phyloP scores from a whole-genome alignment of 2,797 vertebrate species.

The Oreochromis mossambicus region DNA sequence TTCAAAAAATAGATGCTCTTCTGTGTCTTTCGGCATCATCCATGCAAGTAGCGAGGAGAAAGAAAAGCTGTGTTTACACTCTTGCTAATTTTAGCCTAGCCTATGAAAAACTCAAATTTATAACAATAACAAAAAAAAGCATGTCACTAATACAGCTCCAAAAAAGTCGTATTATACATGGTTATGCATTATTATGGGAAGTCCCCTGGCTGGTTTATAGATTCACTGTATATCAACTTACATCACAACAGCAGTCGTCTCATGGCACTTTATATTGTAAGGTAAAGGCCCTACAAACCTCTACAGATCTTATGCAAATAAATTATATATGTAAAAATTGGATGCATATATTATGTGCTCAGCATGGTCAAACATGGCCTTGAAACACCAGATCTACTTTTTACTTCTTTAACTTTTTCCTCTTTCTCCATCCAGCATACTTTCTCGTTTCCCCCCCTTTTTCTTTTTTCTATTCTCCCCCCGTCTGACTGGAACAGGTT shows the following conservation, averaged over 20 bases:
- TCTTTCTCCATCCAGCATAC: neutral
- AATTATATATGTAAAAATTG: neutral
- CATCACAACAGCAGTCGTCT: neutral
- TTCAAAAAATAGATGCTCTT: neutral
- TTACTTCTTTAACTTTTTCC: neutral
- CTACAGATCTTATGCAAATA: neutral
- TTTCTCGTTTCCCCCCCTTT: neutral
- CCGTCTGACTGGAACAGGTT: neutral
- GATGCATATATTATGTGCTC: neutral
- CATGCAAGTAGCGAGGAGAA: neutral
- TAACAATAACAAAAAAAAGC: neutral
- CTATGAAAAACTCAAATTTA: neutral
- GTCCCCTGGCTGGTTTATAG: neutral
- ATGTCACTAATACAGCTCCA: neutral
- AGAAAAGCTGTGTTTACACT: neutral
- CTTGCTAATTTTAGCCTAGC: neutral
- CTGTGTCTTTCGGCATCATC: neutral
- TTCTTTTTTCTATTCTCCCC: neutral
- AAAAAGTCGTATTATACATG: neutral
- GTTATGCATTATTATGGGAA: neutral
- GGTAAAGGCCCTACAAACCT: neutral
- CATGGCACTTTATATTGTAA: neutral
- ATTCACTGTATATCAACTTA: neutral
- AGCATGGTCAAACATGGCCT: neutral
- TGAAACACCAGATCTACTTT: neutral